phyloP scores from a whole-genome alignment of 2,113 vertebrate genomes.

The Bujurquina vittata region DNA sequence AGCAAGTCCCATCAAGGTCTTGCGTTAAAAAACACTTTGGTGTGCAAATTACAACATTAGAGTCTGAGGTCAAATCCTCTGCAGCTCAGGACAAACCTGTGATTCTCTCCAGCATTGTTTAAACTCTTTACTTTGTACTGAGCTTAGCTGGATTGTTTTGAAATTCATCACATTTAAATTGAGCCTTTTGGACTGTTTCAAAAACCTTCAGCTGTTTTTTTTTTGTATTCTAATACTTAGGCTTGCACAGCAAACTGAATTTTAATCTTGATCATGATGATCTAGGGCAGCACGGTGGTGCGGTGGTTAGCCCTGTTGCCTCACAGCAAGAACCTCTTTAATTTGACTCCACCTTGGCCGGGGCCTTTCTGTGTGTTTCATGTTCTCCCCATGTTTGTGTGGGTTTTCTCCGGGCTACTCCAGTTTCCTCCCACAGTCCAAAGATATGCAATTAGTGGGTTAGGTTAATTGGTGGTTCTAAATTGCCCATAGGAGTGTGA shows the following conservation, averaged over 20 bases:
- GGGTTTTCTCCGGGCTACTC: too few relatives aligned
- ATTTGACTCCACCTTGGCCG: too few relatives aligned
- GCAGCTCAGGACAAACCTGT: not conserved
- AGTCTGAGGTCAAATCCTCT: conserved; percentile 35
- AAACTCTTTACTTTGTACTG: not conserved
- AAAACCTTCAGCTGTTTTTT: not conserved
- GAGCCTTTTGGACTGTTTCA: too few relatives aligned
- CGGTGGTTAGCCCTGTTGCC: too few relatives aligned
- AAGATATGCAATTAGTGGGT: too few relatives aligned
- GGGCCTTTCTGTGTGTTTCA: too few relatives aligned
- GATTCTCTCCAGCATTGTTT: not conserved
- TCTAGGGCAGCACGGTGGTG: too few relatives aligned
- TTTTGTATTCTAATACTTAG: not conserved
- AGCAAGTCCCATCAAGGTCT: conserved; percentile 40
- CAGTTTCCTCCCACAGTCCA: too few relatives aligned
- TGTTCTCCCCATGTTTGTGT: too few relatives aligned
- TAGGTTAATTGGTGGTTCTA: too few relatives aligned
- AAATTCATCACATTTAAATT: not conserved
- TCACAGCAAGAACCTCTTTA: too few relatives aligned
- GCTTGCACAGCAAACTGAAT: not conserved
- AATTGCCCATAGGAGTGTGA: too few relatives aligned
- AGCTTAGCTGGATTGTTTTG: not conserved
- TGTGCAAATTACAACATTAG: conserved; percentile 38
- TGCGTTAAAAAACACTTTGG: conserved; percentile 39
- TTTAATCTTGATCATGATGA: not conserved